Evolutionary conservation across 2,113 vertebrate species (phyloP).

Genomic region (Tylochromis polylepis): DNA sequence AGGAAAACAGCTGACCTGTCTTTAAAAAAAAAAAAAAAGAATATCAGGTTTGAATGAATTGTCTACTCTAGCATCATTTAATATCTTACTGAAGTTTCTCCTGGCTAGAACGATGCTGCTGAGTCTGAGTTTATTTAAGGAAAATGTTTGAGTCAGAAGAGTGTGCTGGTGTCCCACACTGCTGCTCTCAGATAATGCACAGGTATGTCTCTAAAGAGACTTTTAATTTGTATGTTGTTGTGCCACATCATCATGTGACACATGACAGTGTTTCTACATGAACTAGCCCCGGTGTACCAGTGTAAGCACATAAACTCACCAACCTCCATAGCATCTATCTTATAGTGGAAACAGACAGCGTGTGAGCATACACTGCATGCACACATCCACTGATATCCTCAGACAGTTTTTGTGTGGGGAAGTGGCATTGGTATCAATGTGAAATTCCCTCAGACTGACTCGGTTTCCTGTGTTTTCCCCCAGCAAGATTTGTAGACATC

Average conservation of each 20-base stretch:
- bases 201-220: constrained; percentile 33
- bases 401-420: neutral
- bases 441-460: constrained; percentile 44
- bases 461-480: constrained; percentile 49
- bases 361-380: neutral
- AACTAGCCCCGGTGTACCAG: neutral
- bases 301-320: neutral
- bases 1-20: constrained; percentile 48
- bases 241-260: neutral
- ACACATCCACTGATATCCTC: neutral
- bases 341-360: neutral
- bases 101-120: constrained; percentile 28
- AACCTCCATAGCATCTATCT: neutral
- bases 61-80: constrained; percentile 50
- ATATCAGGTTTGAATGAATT: constrained; percentile 51
- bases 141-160: constrained; percentile 51
- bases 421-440: constrained; percentile 38
- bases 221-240: constrained; percentile 20
- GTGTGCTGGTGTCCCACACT: neutral
- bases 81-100: constrained; percentile 49
- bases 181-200: constrained; percentile 34
- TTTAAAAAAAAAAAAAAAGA: constrained; percentile 41
- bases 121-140: constrained; percentile 33
- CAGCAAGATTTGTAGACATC: constrained; percentile 26
- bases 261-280: neutral